Base-by-base conservation (phyloP, 2,113 vertebrate genomes). In the Ceuthmochares aereus region DNA sequence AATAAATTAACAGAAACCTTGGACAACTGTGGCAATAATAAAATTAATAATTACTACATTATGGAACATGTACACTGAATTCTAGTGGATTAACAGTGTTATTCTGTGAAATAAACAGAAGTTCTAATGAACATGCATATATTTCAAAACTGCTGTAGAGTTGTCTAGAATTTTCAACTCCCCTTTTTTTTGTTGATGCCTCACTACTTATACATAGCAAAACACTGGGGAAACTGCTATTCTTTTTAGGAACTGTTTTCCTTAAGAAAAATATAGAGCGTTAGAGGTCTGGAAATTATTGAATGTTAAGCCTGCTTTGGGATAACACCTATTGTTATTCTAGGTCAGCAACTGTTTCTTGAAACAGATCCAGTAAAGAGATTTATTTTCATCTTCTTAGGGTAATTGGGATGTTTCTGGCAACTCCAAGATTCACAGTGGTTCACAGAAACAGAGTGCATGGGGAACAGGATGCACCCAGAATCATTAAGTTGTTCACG, bases 371-470 rank as follows among this genome's bases (percentile, higher is more conserved):
- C 89, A 96, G 52, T 40, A 47, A 76, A 89, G 34, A 95, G 81
- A 93, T 97, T 97, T 93, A 87, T 97, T 96, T 88, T 95, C 90
- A 87, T 78, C 88, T 79, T 51, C 84, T 93, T 63, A 66, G 87
- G 91, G 60, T 89, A 67, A 96, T 30, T 81, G 86, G 93, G 78
- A 91, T 78, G 75, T 90, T 97, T 96, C 95, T 96, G 90, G 95
- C 74, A 81, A 74, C 69, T 84, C 36, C 70, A 90, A 90, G 56
- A 72, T 93, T 42, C 37, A 79, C 77, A 73, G 27, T 3, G 9
- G 10, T 90, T 32, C 47, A 87, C n/a, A 75, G 37, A 59, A 92
- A 76, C 34, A 68, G 74, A 64, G 26, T 32, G 4, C 2, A 6
- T 17, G 13, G 14, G 66, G 40, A 58, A 87, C 19, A 52, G 43